Evolutionary conservation across 2,797 vertebrate genomes (phyloP), one percentile per base, ranked within the genome.

Genomic region (Bradypodion ventrale): DNA sequence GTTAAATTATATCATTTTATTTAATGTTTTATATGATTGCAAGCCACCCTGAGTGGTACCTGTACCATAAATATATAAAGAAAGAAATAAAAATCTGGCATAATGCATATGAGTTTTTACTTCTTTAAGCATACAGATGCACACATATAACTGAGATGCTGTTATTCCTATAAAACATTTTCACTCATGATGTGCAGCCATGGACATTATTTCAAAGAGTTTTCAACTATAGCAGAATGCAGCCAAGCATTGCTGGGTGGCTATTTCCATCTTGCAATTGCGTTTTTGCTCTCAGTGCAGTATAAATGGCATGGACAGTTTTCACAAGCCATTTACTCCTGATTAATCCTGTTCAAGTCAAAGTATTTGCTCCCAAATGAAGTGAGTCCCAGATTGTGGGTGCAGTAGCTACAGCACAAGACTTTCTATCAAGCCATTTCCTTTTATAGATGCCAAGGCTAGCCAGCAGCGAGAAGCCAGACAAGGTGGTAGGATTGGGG

Each of bases 251-350:
- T 60, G 52, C 65, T 16, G 3, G 63, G 4, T 75, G 52, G 73
- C 25, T 80, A 68, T 85, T 85, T 69, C 40, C 60, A 63, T 59
- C 78, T 35, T 80, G 63, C 52, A 84, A 72, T 78, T 84, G n/a
- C 56, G 78, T 72, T 56, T 84, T n/a, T 1, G 15, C 15, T 72
- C n/a, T 84, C 56, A 46, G 3, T 70, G 75, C 77, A 52, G 74
- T 27, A 62, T 49, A 78, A 84, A 78, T 78, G 52, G 66, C 37
- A 83, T 77, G 74, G 74, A 37, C 10, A 29, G 49, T 52, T 35
- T 84, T 78, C 66, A 63, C 65, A 72, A 78, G 21, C 65, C 32
- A 78, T 63, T 84, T 78, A 27, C 56, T 44, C 56, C n/a, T 21
- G 56, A 78, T 78, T 72, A 62, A 49, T 62, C 52, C 56, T 37